Evolutionary conservation across 2,113 vertebrate genomes (phyloP).

Genomic region (Crotalus helleri): DNA sequence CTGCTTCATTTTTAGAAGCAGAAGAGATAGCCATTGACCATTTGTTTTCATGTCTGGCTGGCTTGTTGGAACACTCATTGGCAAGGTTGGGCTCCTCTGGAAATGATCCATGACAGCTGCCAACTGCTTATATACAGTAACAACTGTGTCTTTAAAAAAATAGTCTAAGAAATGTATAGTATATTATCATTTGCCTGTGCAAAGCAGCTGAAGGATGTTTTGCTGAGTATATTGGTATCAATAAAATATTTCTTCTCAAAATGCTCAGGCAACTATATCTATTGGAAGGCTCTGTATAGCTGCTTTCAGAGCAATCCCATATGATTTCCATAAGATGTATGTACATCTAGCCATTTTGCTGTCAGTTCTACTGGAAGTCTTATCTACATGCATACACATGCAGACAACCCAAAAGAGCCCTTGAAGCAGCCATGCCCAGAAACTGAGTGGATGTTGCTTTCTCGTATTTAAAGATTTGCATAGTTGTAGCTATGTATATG

Average conservation of each 20-base stretch:
- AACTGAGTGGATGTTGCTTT: neutral
- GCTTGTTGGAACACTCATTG: neutral
- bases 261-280: neutral
- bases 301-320: neutral
- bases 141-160: neutral
- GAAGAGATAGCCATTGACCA: neutral
- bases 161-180: neutral
- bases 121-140: neutral
- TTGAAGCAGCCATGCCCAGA: neutral
- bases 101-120: neutral
- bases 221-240: neutral
- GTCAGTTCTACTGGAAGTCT: neutral
- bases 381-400: neutral
- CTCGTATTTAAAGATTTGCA: neutral
- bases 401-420: neutral
- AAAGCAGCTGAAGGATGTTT: neutral
- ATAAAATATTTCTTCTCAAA: neutral
- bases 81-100: neutral
- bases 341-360: neutral
- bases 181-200: neutral
- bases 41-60: neutral
- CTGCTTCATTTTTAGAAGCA: neutral
- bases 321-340: neutral
- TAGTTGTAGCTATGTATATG: neutral
- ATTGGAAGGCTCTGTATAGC: neutral